phyloP scores from a whole-genome alignment of 2,797 vertebrate genomes.

The Aplochiton taeniatus region DNA sequence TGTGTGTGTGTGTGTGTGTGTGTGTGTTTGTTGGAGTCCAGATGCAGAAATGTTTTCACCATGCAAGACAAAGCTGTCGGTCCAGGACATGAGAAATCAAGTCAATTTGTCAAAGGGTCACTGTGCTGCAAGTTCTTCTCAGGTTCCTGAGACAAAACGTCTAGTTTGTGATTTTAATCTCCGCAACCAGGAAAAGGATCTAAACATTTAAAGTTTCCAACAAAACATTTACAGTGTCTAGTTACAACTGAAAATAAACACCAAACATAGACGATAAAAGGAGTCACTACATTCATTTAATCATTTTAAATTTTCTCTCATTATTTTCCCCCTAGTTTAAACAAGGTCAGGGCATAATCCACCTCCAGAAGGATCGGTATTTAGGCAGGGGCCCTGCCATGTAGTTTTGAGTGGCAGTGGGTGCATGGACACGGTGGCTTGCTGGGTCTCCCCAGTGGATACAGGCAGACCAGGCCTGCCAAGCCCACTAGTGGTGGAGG shows the following conservation, averaged over 20 bases:
- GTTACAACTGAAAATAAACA: slow-evolving; percentile 56
- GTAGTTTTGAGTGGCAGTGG: too few relatives aligned
- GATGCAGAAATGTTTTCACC: slow-evolving; percentile 49
- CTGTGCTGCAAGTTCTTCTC: slow-evolving; percentile 39
- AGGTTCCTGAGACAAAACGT: slow-evolving; percentile 53
- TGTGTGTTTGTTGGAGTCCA: slow-evolving; percentile 7
- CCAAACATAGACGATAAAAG: neutral
- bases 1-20: slow-evolving; percentile 25
- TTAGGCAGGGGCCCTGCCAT: too few relatives aligned
- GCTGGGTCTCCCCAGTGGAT: neutral
- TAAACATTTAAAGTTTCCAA: slow-evolving; percentile 14
- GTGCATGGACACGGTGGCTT: slow-evolving; percentile 25
- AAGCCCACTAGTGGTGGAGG: slow-evolving; percentile 48
- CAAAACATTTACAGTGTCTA: slow-evolving; percentile 45
- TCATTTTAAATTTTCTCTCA: neutral
- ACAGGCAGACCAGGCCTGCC: slow-evolving; percentile 31
- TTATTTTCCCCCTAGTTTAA: neutral
- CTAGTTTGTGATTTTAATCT: slow-evolving; percentile 38
- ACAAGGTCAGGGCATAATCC: neutral
- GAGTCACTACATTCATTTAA: too few relatives aligned
- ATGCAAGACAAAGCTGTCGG: slow-evolving; percentile 50
- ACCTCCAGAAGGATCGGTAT: too few relatives aligned
- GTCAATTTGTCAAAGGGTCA: slow-evolving; percentile 49
- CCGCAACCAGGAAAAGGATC: slow-evolving; percentile 26
- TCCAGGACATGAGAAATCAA: slow-evolving; percentile 52